A percentile compares a stretch with the other conserved stretches of the same genome.
Evolutionary conservation across 2,888 invertebrate species (phyloP).

Genomic region (Luperina nickerlii): DNA sequence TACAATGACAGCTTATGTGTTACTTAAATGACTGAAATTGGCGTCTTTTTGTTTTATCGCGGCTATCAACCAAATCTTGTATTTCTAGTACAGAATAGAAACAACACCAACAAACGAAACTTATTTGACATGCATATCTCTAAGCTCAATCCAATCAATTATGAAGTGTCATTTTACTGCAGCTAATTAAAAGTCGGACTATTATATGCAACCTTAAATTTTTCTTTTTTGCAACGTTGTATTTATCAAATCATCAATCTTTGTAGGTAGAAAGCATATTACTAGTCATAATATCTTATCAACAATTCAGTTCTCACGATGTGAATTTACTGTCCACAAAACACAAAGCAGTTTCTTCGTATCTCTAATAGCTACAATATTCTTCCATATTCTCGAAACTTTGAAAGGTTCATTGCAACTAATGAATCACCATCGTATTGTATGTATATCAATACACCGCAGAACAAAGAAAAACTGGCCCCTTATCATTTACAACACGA

Average conservation of each 20-base stretch:
- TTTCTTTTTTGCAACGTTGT: not conserved
- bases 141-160: no score
- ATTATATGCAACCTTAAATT: no score
- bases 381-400: conserved; percentile 36
- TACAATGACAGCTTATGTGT: no score
- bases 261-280: no score
- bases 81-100: no score
- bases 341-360: conserved; percentile 3
- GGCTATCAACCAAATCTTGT: no score
- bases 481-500: conserved; percentile 79
- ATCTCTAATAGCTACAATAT: conserved; percentile 24
- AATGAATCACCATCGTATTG: conserved; percentile 62
- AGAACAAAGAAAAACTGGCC: conserved; percentile 73
- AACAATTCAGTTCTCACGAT: not conserved
- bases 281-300: not conserved
- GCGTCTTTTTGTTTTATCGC: no score
- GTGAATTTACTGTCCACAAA: not conserved
- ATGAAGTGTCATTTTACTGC: no score
- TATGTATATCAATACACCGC: conserved; percentile 77
- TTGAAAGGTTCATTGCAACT: conserved; percentile 53
- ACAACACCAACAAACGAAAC: no score
- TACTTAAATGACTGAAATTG: no score
- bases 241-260: not conserved
- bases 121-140: no score
- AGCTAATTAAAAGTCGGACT: no score